Base-by-base conservation (phyloP, 2,888 invertebrate species). In the Drosophila nigricruria region DNA sequence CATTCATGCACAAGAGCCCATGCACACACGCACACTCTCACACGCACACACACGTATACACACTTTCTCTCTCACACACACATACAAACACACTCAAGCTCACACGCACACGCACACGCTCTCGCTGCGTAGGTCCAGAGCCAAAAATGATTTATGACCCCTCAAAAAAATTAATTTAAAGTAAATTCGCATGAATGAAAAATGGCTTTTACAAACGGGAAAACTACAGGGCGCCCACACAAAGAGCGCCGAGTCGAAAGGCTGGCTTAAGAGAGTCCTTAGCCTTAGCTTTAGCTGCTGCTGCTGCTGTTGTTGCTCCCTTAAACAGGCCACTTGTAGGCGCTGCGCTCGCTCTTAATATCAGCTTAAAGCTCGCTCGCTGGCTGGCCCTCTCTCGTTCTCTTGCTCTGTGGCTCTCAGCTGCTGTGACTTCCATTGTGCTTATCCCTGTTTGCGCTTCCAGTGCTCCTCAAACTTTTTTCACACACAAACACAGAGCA, bases 161-260 rank as follows among this genome's bases (percentile, higher is more conserved):
- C 85, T 76, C 86, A 85, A 90, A 90, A 89, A 88, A 88, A 88
- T 88, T 85, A 90, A 90, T 88, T 90, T 90, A 85, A 88, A 86
- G 85, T 87, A 91, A 90, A 89, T 91, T 87, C 87, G 90, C 91
- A 90, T 90, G 90, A 90, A 90, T 90, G 90, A 90, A 90, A 90
- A 91, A 90, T 91, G 88, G 88, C 81, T 88, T 89, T 88, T 77
- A 85, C 89, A 89, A 84, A 89, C 84, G 74, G 71, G 68, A 82
- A 89, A 87, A 77, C 90, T 86, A 88, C 89, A 83, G 82, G 77
- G 69, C 71, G 64, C 73, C 77, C 62, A 64, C 80, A 62, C 62
- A 38, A 16, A 61, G 53, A 67, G 73, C 59, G n/a, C 36, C 40
- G 20, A 1, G 5, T 9, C 10, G 50, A n/a, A 12, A 5, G 23